Base-by-base conservation (phyloP, 2,797 vertebrate species). In the Podarcis siculus region DNA sequence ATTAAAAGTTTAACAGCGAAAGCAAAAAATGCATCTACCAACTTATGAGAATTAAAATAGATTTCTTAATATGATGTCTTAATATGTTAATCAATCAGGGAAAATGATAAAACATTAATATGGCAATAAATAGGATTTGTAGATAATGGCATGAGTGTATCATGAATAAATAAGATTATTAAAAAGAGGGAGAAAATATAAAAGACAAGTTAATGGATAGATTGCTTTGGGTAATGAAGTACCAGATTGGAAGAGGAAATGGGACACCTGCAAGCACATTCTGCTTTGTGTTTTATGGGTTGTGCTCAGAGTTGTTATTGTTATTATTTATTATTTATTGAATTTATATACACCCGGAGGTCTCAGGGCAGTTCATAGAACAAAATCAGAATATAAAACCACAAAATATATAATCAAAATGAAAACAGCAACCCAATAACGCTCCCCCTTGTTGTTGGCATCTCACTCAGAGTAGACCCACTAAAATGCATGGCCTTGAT, bases 41-140 rank as follows among this genome's bases (percentile, higher is more conserved):
- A n/a, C 35, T 87, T 72, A 7, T 8, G 19, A n/a, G 86, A 81
- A 81, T 73, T 87, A 80, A 73, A 81, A 81, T 30, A 15, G 9
- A 61, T 55, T 37, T 69, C 27, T 73, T 64, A 32, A 81, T 81
- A 25, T 30, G n/a, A 42, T 80, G 69, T 73, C 35, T 79, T 87
- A 81, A 81, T 81, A 81, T 4, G 49, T 81, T 32, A 32, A 80
- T 81, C 86, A 61, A 21, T 21, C 49, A 4, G 27, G 55, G 69
- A 72, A 21, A 64, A 87, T 32, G 79, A n/a, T 87, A 42, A 87
- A 87, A 81, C 55, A 64, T 87, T 73, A 73, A 81, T 87, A 81
- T 42, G 79, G 58, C 37, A 21, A 61, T 81, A 87, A 61, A 73
- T 81, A 58, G 23, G 49, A 81, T 25, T 30, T 17, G 64, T 81